A percentile compares a stretch with the other conserved stretches of the same genome.
These are phyloP conservation scores for Hypomesus transpacificus DNA, from an alignment of 2,113 vertebrate species.

Conservation along the genomic window DNA sequence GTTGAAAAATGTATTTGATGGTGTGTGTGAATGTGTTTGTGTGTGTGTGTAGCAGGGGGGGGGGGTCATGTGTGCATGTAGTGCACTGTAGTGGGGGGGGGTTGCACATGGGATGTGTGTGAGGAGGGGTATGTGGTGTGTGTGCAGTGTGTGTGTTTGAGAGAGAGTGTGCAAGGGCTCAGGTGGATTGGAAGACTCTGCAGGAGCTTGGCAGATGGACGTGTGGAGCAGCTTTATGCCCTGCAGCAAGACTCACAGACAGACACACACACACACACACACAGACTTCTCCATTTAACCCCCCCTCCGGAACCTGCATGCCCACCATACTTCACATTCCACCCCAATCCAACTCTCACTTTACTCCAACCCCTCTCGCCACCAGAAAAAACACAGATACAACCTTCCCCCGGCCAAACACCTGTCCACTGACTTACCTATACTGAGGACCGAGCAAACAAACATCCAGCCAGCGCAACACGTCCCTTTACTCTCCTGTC, in stretches of 20 bases:
- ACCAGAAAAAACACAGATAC: slow-evolving; percentile 23
- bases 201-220: slow-evolving; percentile 71
- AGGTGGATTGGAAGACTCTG: slow-evolving; percentile 62
- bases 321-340: slow-evolving; percentile 39
- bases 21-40: slow-evolving; percentile 19
- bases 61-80: too few species aligned
- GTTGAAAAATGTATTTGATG: slow-evolving; percentile 8
- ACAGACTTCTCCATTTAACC: neutral
- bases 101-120: neutral
- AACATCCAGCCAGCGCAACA: too few species aligned
- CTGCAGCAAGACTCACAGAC: slow-evolving; percentile 51
- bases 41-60: too few species aligned
- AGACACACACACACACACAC: neutral
- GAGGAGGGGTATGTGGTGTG: neutral
- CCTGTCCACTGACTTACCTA: too few species aligned
- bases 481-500: too few species aligned
- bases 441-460: too few species aligned
- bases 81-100: too few species aligned
- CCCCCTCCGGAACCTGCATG: too few species aligned
- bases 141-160: slow-evolving; percentile 11
- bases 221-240: slow-evolving; percentile 69
- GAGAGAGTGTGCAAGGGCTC: slow-evolving; percentile 53
- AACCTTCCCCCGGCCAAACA: neutral
- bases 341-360: too few species aligned
- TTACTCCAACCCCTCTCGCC: too few species aligned